Evolutionary conservation across 2,797 vertebrate genomes (phyloP).

Genomic region (Dryobates pubescens): DNA sequence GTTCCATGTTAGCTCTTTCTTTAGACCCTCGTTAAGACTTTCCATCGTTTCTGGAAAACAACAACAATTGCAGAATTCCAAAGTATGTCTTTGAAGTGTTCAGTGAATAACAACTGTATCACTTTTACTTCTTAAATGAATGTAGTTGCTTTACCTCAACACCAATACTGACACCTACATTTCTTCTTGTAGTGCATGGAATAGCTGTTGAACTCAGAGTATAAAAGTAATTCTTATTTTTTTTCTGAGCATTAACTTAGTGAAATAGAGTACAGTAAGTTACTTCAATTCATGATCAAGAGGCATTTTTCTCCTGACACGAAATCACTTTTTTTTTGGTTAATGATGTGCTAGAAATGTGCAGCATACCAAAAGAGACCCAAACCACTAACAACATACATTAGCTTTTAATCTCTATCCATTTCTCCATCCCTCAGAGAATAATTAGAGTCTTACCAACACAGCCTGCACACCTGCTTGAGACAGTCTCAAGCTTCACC

Average conservation of each 20-base stretch:
- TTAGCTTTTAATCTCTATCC: slow-evolving; percentile 12
- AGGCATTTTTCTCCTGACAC: slow-evolving; percentile 9
- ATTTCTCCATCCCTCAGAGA: slow-evolving; percentile 2
- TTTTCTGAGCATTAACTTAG: background rate
- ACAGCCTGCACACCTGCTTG: background rate
- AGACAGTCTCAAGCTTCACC: too few relatives aligned
- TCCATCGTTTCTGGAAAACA: background rate
- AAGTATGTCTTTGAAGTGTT: background rate
- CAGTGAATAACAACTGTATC: background rate
- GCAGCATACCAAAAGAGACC: background rate
- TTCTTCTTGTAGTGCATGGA: background rate
- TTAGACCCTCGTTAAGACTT: background rate
- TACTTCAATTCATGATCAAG: slow-evolving; percentile 33
- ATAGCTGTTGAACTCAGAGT: slow-evolving; percentile 4
- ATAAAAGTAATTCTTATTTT: slow-evolving; percentile 27
- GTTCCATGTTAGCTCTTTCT: background rate
- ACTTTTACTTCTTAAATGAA: background rate
- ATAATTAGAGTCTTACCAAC: slow-evolving; percentile 22
- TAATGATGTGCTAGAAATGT: slow-evolving; percentile 31
- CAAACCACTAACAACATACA: slow-evolving; percentile 3
- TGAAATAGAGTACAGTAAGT: background rate
- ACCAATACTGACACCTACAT: background rate
- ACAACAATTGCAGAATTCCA: background rate
- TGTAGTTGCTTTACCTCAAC: background rate
- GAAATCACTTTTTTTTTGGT: slow-evolving; percentile 6